A percentile compares a stretch with the other conserved stretches of the same genome.
These are phyloP conservation scores for Smittia sp. DNA, from an alignment of 2,888 invertebrate species.

Conservation along the genomic window DNA sequence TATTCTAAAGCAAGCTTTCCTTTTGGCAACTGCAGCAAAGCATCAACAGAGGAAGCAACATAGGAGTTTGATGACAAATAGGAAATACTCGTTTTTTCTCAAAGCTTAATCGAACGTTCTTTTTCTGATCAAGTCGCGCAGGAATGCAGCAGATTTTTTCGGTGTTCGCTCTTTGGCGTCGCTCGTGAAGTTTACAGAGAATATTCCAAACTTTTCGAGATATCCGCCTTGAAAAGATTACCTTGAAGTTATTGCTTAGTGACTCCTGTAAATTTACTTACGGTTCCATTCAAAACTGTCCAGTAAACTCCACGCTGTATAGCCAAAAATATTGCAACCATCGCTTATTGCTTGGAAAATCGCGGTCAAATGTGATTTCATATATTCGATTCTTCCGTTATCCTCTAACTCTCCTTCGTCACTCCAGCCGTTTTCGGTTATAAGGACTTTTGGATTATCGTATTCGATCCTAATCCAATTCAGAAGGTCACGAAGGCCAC, in stretches of 20 bases:
- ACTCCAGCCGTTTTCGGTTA: slow-evolving; percentile 62
- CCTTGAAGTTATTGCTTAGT: no score
- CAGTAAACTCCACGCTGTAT: slow-evolving; percentile 62
- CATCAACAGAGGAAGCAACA: no score
- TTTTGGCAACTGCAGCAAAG: no score
- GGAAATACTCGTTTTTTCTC: no score
- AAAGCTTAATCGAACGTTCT: no score
- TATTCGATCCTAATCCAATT: slow-evolving; percentile 59
- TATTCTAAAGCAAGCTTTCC: no score
- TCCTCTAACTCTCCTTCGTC: slow-evolving; percentile 52
- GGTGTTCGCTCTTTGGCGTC: slow-evolving; percentile 60
- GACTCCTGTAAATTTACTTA: no score
- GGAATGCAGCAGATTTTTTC: slow-evolving; percentile 66
- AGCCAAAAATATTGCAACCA: slow-evolving; percentile 55
- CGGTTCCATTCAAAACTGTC: slow-evolving; percentile 65
- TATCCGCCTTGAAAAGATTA: no score
- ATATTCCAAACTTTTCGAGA: slow-evolving; percentile 67
- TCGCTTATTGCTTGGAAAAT: slow-evolving; percentile 55
- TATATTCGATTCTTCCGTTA: slow-evolving; percentile 49
- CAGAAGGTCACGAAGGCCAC: slow-evolving; percentile 46
- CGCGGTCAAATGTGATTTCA: slow-evolving; percentile 52
- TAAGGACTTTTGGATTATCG: slow-evolving; percentile 57
- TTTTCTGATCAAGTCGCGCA: no score
- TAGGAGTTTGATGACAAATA: no score
- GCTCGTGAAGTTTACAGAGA: slow-evolving; percentile 64